Evolutionary conservation across 1,140 invertebrate species (phyloP), one percentile per base, ranked within the genome.

Genomic region (Arctopsyche grandis): DNA sequence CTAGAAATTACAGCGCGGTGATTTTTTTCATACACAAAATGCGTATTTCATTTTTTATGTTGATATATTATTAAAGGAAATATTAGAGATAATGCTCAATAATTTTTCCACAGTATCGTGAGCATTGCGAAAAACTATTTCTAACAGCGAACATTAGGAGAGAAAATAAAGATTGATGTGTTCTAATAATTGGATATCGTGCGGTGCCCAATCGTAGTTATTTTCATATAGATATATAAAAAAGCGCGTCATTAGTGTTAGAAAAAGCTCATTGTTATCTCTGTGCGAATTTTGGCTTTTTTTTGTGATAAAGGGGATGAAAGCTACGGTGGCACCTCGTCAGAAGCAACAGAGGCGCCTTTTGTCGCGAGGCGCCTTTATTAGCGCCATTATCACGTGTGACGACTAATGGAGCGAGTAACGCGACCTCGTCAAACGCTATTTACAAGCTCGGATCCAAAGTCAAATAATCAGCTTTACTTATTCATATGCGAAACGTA

Each of bases 161-260:
- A 66, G 24, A 52, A 16, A 66, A 66, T 66, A 66, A 66, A 66
- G 63, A 66, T 66, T 66, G 63, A 66, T 66, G 63, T 22, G 63
- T 66, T 66, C 21, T 66, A 66, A 66, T 66, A 66, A 66, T 66
- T 66, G 63, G 63, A 66, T 66, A 66, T 66, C 24, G 63, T 66
- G 63, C 63, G 63, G 63, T 3, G 63, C 10, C 63, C 21, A 26
- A 14, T 52, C 16, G 10, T 1, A 52, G 12, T 52, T 52, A 52
- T 66, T 26, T 66, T 26, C n/a, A 26, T 66, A 66, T 52, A 52
- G 10, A 52, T 52, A 52, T 52, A 52, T 66, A 66, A 66, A 66
- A 66, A 66, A 66, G 24, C 12, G 63, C 63, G 63, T 66, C 63
- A 66, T 66, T 66, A 66, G 63, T 22, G 63, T 26, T 9, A 66